A percentile compares a stretch with the other conserved stretches of the same genome.
Evolutionary conservation across 1,140 invertebrate species (phyloP).

Genomic region (Caenorhabditis remanei): DNA sequence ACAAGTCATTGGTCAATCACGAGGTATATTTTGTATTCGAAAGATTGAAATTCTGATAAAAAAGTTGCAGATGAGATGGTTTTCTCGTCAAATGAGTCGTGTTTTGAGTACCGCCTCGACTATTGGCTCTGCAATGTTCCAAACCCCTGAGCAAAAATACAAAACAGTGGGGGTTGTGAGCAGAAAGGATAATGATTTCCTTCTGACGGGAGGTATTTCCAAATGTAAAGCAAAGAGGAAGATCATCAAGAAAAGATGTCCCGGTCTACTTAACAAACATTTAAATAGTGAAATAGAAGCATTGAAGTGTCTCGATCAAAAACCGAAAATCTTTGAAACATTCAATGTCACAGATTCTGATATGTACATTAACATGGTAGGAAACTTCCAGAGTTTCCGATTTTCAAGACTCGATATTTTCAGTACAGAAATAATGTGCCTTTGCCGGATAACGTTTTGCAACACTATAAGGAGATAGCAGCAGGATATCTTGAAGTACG

Average conservation of each 20-base stretch:
- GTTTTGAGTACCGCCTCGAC: not conserved
- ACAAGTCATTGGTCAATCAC: not conserved
- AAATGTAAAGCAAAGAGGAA: too few relatives aligned
- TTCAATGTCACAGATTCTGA: not conserved
- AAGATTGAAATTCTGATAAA: too few relatives aligned
- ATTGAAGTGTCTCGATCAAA: not conserved
- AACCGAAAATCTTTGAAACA: not conserved
- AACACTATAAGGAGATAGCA: not conserved
- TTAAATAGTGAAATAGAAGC: too few relatives aligned
- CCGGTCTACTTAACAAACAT: too few relatives aligned
- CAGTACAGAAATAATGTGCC: not conserved
- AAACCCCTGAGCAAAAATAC: not conserved
- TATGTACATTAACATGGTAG: not conserved
- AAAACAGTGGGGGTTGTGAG: too few relatives aligned
- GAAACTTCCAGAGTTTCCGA: not conserved
- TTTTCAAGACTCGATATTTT: not conserved
- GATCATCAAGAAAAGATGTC: too few relatives aligned
- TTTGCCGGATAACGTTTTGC: not conserved
- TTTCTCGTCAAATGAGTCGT: not conserved
- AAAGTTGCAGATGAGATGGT: slow-evolving; percentile 10
- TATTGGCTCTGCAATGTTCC: not conserved
- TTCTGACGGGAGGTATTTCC: too few relatives aligned
- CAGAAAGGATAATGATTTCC: too few relatives aligned
- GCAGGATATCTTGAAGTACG: not conserved
- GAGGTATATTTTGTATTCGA: not conserved